Conservation (phyloP, 2,888 invertebrate genomes). For the Deilephila porcellus region DNA sequence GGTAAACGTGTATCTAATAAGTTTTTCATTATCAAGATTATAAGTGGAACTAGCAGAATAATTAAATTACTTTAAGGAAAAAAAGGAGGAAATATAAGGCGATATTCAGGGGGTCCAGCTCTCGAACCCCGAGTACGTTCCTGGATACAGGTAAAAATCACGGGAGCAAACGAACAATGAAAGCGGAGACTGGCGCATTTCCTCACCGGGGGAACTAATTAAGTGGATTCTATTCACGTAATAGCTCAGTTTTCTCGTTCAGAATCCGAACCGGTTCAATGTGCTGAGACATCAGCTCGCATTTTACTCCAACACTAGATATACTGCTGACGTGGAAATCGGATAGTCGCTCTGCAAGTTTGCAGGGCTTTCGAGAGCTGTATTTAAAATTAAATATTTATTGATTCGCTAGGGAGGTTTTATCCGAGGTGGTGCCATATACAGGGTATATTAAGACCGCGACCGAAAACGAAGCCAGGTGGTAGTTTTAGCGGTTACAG, state of each 20-base stretch:
- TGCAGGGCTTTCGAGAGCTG: neutral
- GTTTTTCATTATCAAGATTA: no score
- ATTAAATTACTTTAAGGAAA: no score
- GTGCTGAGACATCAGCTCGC: conserved; percentile 20
- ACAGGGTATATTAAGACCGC: no score
- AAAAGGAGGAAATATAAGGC: neutral
- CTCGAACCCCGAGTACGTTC: neutral
- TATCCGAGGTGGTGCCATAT: no score
- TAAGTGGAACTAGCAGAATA: no score
- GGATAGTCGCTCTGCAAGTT: neutral
- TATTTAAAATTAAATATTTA: neutral
- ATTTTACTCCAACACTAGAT: conserved; percentile 14
- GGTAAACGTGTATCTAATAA: no score
- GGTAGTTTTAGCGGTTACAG: no score
- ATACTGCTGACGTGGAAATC: conserved; percentile 5
- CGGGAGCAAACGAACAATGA: conserved; percentile 57
- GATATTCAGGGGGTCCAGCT: neutral
- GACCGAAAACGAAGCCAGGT: no score
- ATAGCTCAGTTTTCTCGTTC: conserved; percentile 43
- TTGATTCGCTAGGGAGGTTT: no score
- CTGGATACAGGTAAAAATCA: conserved; percentile 29
- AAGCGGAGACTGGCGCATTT: conserved; percentile 56
- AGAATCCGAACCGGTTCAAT: conserved; percentile 20
- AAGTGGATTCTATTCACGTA: conserved; percentile 63
- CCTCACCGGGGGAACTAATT: conserved; percentile 63